Percentiles rank a stretch among this genome's conserved stretches.
phyloP scores from a whole-genome alignment of 2,113 vertebrate species.

The Protobothrops mucrosquamatus region DNA sequence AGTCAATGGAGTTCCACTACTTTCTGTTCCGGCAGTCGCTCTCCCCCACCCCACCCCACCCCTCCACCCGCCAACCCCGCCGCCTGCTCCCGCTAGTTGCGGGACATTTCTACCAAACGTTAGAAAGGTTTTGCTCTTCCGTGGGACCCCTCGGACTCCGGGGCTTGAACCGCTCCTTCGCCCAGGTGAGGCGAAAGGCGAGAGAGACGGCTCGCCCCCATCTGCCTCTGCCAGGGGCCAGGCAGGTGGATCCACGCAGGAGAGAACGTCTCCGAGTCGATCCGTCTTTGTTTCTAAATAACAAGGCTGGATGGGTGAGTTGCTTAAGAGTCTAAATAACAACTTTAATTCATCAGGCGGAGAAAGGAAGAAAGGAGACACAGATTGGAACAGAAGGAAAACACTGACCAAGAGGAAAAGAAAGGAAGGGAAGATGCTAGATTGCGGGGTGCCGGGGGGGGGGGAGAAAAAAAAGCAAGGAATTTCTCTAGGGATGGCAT shows the following conservation, averaged over 20 bases:
- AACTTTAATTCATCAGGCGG: background rate
- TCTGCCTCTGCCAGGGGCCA: background rate
- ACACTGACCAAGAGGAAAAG: background rate
- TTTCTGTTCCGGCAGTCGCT: background rate
- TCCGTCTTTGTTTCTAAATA: background rate
- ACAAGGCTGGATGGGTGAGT: background rate
- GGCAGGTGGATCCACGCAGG: background rate
- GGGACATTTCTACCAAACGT: background rate
- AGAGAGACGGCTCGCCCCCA: background rate
- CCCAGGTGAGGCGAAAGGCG: background rate
- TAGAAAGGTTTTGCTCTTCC: background rate
- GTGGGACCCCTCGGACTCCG: background rate
- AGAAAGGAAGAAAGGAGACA: background rate
- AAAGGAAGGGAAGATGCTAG: background rate
- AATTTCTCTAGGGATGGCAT: background rate
- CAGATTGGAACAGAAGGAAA: background rate
- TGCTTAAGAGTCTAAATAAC: background rate
- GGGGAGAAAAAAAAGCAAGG: too few species aligned
- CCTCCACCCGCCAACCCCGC: too few species aligned
- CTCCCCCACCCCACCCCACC: background rate
- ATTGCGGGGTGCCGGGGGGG: background rate
- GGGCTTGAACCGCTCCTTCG: background rate
- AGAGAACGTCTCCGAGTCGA: background rate
- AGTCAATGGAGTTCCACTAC: background rate
- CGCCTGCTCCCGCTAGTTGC: too few species aligned